These are phyloP conservation scores for Nipponacmea schrenckii DNA, from an alignment of 2,888 invertebrate species.

Conservation along the genomic window DNA sequence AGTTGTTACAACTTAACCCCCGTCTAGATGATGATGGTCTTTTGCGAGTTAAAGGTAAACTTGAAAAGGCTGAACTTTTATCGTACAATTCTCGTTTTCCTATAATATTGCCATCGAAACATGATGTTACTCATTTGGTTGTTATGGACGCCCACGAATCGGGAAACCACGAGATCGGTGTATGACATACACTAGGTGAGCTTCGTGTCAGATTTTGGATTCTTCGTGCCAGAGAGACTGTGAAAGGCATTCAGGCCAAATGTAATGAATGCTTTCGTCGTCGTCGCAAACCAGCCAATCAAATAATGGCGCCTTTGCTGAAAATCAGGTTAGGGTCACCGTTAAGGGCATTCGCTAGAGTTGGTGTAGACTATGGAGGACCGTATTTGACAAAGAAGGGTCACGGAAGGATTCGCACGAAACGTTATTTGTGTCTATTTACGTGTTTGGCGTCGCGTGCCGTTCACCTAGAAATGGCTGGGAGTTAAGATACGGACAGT, in stretches of 20 bases:
- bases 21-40: background rate
- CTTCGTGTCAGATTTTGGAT: slow-evolving; percentile 28
- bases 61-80: slow-evolving; percentile 16
- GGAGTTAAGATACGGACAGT: slow-evolving; percentile 10
- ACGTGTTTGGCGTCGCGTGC: slow-evolving; percentile 23
- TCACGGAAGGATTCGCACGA: slow-evolving; percentile 13
- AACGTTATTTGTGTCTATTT: slow-evolving; percentile 30
- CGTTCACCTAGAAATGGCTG: slow-evolving; percentile 19
- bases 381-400: slow-evolving; percentile 26
- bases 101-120: slow-evolving; percentile 23
- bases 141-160: too few relatives aligned
- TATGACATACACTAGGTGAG: slow-evolving; percentile 18
- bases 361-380: slow-evolving; percentile 24
- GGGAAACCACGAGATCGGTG: slow-evolving; percentile 22
- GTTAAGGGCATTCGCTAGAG: slow-evolving; percentile 18
- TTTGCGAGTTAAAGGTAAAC: slow-evolving; percentile 16
- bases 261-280: slow-evolving; percentile 4
- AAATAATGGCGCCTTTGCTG: background rate
- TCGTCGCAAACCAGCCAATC: slow-evolving; percentile 7
- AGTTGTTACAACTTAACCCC: too few relatives aligned
- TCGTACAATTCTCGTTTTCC: slow-evolving; percentile 18
- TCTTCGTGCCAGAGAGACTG: slow-evolving; percentile 19
- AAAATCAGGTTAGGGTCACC: background rate
- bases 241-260: slow-evolving; percentile 11
- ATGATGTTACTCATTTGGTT: slow-evolving; percentile 23